Conservation (phyloP, 1,140 invertebrate species). For the Dufourea novaeangliae region DNA sequence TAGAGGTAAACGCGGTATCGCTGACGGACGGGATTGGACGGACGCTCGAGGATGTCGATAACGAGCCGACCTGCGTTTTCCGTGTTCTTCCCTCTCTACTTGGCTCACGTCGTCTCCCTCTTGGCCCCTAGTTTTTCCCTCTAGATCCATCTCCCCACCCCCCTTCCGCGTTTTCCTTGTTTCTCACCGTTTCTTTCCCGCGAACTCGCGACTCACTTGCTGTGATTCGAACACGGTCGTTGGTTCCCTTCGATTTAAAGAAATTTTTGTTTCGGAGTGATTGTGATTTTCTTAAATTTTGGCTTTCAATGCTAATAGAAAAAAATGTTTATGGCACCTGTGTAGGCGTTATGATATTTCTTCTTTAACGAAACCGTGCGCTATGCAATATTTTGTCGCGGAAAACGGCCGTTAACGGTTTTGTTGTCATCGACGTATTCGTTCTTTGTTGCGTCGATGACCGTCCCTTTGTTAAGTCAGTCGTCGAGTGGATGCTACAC, state of each 20-base stretch:
- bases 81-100: neutral
- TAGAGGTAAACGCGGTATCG: conserved; percentile 1
- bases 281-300: too few species aligned
- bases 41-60: conserved; percentile 43
- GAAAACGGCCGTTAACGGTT: too few species aligned
- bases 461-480: too few species aligned
- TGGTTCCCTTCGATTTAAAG: neutral
- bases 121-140: neutral
- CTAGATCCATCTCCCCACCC: neutral
- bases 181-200: conserved; percentile 20
- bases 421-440: too few species aligned
- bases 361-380: too few species aligned
- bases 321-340: too few species aligned
- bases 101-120: neutral
- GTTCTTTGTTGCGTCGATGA: too few species aligned
- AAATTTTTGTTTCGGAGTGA: too few species aligned
- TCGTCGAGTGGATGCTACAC: too few species aligned
- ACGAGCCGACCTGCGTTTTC: conserved; percentile 41
- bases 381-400: too few species aligned
- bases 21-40: conserved; percentile 36
- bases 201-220: conserved; percentile 12
- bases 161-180: conserved; percentile 12
- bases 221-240: neutral
- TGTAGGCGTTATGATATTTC: too few species aligned
- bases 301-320: too few species aligned